A percentile compares a stretch with the other conserved stretches of the same genome.
These are phyloP conservation scores for Potorous gilbertii DNA, from an alignment of 2,797 vertebrate genomes.

Conservation along the genomic window DNA sequence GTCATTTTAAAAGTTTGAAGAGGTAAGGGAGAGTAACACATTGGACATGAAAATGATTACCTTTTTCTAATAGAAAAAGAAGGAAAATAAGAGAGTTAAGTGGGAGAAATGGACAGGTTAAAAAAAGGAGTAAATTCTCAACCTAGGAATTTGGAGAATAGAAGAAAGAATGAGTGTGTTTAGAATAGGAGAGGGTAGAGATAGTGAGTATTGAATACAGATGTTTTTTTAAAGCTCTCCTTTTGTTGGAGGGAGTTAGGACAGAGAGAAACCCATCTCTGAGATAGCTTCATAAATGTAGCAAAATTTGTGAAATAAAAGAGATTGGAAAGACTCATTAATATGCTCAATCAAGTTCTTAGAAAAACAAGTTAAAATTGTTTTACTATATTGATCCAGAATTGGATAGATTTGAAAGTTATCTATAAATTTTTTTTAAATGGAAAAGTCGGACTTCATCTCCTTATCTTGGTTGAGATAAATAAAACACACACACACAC, in stretches of 20 bases:
- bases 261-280: not conserved
- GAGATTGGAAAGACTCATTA: not conserved
- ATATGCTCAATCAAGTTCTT: not conserved
- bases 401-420: not conserved
- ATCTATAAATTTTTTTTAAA: not conserved
- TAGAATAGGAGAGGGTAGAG: not conserved
- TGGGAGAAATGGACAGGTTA: not conserved
- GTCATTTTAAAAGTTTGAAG: not conserved
- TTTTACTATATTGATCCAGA: not conserved
- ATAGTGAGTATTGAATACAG: not conserved
- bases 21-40: not conserved
- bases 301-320: not conserved
- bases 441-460: not conserved
- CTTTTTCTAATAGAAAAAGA: not conserved
- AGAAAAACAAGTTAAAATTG: not conserved
- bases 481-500: not conserved
- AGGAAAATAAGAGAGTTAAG: not conserved
- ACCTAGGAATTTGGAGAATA: not conserved
- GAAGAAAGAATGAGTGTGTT: not conserved
- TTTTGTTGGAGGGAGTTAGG: not conserved
- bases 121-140: not conserved
- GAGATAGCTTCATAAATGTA: not conserved
- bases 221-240: not conserved
- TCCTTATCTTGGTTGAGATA: not conserved
- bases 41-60: not conserved